Percentiles rank a stretch among this genome's conserved stretches.
These are phyloP conservation scores for Cavia aperea DNA, from an alignment of 2,113 vertebrate genomes.

Conservation along the genomic window DNA sequence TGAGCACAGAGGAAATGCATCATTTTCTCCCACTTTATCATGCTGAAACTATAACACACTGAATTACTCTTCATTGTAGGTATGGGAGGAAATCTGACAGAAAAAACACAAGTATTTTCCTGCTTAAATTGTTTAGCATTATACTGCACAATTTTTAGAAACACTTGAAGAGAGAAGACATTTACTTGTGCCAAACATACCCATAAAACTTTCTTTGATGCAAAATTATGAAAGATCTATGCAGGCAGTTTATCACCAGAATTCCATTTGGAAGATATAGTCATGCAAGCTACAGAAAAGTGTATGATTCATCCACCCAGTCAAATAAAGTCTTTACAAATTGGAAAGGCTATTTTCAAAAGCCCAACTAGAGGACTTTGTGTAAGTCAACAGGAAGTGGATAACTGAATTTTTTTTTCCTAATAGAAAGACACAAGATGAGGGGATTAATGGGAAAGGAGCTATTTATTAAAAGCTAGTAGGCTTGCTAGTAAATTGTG, in stretches of 20 bases:
- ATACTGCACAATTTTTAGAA: slow-evolving; percentile 1
- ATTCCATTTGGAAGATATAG: slow-evolving; percentile 51
- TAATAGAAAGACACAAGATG: neutral
- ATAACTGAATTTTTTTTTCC: neutral
- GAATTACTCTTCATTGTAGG: neutral
- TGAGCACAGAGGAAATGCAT: slow-evolving; percentile 32
- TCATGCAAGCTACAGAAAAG: slow-evolving; percentile 37
- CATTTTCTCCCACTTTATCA: slow-evolving; percentile 39
- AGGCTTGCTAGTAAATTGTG: neutral
- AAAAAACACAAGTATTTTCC: slow-evolving; percentile 37
- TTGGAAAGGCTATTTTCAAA: slow-evolving; percentile 37
- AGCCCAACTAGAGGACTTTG: neutral
- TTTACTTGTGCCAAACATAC: slow-evolving; percentile 36
- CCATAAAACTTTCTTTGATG: slow-evolving; percentile 52
- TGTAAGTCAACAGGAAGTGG: slow-evolving; percentile 30
- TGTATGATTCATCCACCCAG: slow-evolving; percentile 24
- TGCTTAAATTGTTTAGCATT: slow-evolving; percentile 27
- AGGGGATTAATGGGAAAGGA: neutral
- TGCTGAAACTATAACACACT: slow-evolving; percentile 11
- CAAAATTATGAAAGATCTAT: slow-evolving; percentile 39
- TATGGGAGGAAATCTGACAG: slow-evolving; percentile 34
- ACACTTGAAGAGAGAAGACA: neutral
- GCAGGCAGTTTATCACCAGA: slow-evolving; percentile 38
- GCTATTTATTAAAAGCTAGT: slow-evolving; percentile 13
- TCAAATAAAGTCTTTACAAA: neutral